Conservation (phyloP, 2,797 vertebrate genomes). For the Poliocrania exsul region DNA sequence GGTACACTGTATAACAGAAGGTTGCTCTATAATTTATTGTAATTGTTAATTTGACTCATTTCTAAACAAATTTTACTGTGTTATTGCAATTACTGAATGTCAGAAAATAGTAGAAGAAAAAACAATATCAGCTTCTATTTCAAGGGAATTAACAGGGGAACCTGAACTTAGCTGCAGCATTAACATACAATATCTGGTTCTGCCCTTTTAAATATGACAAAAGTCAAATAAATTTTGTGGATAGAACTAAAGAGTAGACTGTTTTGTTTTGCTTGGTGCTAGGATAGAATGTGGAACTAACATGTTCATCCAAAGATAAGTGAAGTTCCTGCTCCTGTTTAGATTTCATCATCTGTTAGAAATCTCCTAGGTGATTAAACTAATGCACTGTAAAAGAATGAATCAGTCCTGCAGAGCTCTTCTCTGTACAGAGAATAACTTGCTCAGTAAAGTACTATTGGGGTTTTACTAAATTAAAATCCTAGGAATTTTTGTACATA, state of each 20-base stretch:
- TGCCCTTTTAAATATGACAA: conserved; percentile 64
- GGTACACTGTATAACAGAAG: neutral
- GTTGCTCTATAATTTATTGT: neutral
- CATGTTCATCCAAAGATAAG: conserved; percentile 61
- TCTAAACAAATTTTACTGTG: neutral
- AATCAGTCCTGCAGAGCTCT: conserved; percentile 39
- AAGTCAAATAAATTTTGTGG: conserved; percentile 61
- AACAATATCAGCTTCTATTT: neutral
- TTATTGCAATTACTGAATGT: neutral
- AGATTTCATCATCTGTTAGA: conserved; percentile 64
- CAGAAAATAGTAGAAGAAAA: neutral
- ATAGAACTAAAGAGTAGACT: conserved; percentile 42
- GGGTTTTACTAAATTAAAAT: conserved; percentile 66
- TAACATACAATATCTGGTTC: conserved; percentile 41
- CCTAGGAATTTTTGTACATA: conserved; percentile 16
- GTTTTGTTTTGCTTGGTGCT: conserved; percentile 62
- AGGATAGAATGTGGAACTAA: conserved; percentile 59
- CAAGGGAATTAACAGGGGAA: neutral
- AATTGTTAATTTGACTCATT: neutral
- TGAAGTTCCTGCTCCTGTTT: conserved; percentile 61
- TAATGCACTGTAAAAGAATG: conserved; percentile 70
- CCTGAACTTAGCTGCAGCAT: neutral
- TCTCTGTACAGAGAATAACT: conserved; percentile 52
- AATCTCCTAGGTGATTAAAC: conserved; percentile 71
- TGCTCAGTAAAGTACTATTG: conserved; percentile 43